Evolutionary conservation across 1,140 invertebrate species (phyloP).

Genomic region (Drosophila teissieri): DNA sequence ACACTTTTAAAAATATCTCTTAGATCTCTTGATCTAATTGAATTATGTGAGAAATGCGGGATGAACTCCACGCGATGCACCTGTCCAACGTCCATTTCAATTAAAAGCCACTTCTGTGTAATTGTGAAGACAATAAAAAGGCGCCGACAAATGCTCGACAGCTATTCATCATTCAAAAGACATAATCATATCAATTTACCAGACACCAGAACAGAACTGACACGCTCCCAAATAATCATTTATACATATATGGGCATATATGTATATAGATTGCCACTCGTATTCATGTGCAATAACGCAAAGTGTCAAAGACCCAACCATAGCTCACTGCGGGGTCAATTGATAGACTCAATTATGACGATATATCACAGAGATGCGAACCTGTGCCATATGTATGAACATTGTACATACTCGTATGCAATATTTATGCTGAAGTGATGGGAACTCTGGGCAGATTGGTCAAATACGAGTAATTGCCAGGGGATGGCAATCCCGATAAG

Average conservation of each 20-base stretch:
- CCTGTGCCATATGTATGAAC: constrained; percentile 5
- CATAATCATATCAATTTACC: constrained; percentile 61
- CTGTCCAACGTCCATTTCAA: constrained; percentile 40
- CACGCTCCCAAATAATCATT: constrained; percentile 40
- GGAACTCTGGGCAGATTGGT: constrained; percentile 18
- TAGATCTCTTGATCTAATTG: constrained; percentile 72
- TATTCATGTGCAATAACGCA: constrained; percentile 49
- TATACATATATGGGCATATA: constrained; percentile 21
- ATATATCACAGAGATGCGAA: constrained; percentile 58
- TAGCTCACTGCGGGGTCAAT: constrained; percentile 77
- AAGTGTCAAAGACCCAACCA: constrained; percentile 79
- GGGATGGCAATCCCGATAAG: constrained; percentile 25
- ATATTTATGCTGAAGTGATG: constrained; percentile 22
- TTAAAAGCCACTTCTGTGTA: constrained; percentile 35
- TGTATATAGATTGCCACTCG: constrained; percentile 35
- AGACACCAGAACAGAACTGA: constrained; percentile 35
- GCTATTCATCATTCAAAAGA: constrained; percentile 51
- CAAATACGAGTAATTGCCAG: constrained; percentile 16
- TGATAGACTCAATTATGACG: constrained; percentile 80
- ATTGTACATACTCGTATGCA: neutral
- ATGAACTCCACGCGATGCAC: constrained; percentile 30
- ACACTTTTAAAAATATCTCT: too few relatives aligned
- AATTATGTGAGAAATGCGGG: constrained; percentile 28
- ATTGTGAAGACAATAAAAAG: constrained; percentile 47
- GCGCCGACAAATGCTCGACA: constrained; percentile 47